Evolutionary conservation across 2,113 vertebrate genomes (phyloP).

Genomic region (Poecilia latipinna): DNA sequence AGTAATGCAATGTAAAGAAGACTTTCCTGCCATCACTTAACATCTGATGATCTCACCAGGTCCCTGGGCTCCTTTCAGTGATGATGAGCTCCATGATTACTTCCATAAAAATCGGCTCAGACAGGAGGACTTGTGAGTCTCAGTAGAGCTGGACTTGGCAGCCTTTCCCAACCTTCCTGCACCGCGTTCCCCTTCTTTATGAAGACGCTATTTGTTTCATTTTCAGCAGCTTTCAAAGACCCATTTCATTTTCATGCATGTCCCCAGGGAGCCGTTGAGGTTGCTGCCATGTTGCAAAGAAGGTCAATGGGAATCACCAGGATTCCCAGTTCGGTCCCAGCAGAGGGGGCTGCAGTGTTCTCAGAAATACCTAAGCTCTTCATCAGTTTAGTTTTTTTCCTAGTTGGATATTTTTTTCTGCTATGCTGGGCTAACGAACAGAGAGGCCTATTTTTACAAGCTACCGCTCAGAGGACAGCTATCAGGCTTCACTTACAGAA

Average conservation of each 20-base stretch:
- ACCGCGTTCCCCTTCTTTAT: constrained; percentile 53
- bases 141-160: constrained; percentile 55
- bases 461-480: not conserved
- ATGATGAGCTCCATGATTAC: constrained; percentile 39
- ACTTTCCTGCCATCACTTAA: not conserved
- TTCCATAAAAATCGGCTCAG: constrained; percentile 32
- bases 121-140: constrained; percentile 27
- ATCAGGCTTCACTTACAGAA: constrained; percentile 39
- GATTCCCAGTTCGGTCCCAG: constrained; percentile 65
- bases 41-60: not conserved
- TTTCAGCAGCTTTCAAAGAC: constrained; percentile 42
- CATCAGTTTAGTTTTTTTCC: constrained; percentile 51
- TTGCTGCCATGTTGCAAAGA: constrained; percentile 63
- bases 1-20: not conserved
- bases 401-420: constrained; percentile 48
- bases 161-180: not conserved
- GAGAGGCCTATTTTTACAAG: constrained; percentile 52
- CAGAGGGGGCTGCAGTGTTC: constrained; percentile 52
- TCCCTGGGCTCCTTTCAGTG: constrained; percentile 20
- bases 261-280: constrained; percentile 49
- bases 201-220: constrained; percentile 15
- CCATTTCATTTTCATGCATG: constrained; percentile 61
- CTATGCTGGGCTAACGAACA: constrained; percentile 18
- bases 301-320: constrained; percentile 61
- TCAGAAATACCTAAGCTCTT: constrained; percentile 24